Evolutionary conservation across 2,113 vertebrate species (phyloP).

Genomic region (Connochaetes taurinus): DNA sequence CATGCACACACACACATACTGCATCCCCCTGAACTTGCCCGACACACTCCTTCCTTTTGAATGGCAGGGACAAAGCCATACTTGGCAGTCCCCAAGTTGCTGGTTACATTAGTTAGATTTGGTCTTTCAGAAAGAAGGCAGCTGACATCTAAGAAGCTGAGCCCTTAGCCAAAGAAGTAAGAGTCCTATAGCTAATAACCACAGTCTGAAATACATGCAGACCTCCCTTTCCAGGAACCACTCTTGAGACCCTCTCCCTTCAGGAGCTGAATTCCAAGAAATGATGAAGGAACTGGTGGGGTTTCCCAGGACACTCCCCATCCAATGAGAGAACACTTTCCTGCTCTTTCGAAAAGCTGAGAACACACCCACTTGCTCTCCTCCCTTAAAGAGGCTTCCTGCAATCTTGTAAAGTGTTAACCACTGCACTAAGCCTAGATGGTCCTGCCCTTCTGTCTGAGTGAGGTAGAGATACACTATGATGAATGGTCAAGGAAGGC

Average conservation of each 20-base stretch:
- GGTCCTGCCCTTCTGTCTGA: neutral
- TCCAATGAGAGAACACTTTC: neutral
- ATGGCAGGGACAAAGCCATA: slow-evolving; percentile 2
- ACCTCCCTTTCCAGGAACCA: neutral
- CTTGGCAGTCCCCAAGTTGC: neutral
- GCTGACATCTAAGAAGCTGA: neutral
- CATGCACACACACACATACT: neutral
- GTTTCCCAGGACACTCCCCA: neutral
- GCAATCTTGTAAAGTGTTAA: neutral
- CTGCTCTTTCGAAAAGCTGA: neutral
- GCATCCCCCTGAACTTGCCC: neutral
- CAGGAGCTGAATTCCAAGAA: neutral
- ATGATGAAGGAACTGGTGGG: neutral
- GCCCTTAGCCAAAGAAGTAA: neutral
- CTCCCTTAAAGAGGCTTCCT: neutral
- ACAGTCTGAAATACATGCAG: neutral
- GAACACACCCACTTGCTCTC: neutral
- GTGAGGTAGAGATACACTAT: neutral
- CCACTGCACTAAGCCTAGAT: neutral
- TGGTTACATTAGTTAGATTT: slow-evolving; percentile 49
- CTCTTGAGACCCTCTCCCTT: neutral
- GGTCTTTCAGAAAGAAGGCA: slow-evolving; percentile 59
- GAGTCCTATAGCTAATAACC: neutral
- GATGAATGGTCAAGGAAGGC: neutral
- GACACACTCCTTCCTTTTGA: slow-evolving; percentile 20